Conservation (phyloP, 2,888 invertebrate genomes). For the Drosophila hamatofila region DNA sequence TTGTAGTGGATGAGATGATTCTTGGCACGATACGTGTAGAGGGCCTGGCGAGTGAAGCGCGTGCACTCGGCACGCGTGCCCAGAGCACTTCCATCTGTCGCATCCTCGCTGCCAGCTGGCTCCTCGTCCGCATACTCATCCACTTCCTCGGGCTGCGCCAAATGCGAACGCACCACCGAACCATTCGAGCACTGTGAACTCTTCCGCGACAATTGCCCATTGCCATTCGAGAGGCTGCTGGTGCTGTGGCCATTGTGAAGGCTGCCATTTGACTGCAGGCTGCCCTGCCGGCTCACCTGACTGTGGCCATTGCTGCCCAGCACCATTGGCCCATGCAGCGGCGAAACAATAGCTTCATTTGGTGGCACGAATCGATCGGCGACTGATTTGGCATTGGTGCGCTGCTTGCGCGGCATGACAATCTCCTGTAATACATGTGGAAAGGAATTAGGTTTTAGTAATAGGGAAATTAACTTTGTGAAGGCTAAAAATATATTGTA, state of each 20-base stretch:
- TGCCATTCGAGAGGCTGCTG: slow-evolving; percentile 68
- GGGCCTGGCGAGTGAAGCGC: slow-evolving; percentile 87
- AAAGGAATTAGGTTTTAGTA: neutral
- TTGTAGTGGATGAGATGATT: slow-evolving; percentile 97
- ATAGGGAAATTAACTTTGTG: neutral
- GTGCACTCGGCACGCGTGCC: slow-evolving; percentile 85
- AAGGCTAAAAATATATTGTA: neutral
- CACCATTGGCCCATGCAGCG: slow-evolving; percentile 72
- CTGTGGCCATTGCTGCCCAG: slow-evolving; percentile 63
- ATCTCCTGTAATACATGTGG: slow-evolving; percentile 88
- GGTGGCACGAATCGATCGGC: slow-evolving; percentile 83
- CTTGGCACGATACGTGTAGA: slow-evolving; percentile 92
- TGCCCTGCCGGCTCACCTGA: slow-evolving; percentile 70
- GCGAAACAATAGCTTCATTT: slow-evolving; percentile 82
- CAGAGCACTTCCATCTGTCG: slow-evolving; percentile 19
- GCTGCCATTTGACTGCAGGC: slow-evolving; percentile 67
- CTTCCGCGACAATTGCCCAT: slow-evolving; percentile 77
- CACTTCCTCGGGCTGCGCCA: slow-evolving; percentile 82
- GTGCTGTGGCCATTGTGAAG: slow-evolving; percentile 74
- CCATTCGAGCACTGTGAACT: slow-evolving; percentile 80
- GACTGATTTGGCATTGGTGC: slow-evolving; percentile 89
- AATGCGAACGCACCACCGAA: slow-evolving; percentile 69
- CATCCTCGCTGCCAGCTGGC: slow-evolving; percentile 30
- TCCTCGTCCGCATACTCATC: slow-evolving; percentile 76
- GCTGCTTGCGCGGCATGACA: slow-evolving; percentile 91